Conservation (phyloP, 2,888 invertebrate genomes). For the Volucella zonaria region DNA sequence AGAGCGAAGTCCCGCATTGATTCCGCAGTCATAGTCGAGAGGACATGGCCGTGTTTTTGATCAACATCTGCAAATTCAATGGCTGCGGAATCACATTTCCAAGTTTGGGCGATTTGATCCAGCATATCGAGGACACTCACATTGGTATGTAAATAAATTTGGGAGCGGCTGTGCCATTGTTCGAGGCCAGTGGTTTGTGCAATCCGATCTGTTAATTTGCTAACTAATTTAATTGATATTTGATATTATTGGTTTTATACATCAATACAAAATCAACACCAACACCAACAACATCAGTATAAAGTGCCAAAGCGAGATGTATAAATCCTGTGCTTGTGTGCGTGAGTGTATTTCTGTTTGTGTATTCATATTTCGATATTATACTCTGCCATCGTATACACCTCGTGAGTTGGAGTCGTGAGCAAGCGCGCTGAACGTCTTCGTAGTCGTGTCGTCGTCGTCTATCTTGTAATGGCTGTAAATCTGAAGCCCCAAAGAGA, state of each 20-base stretch:
- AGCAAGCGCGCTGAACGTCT: slow-evolving; percentile 70
- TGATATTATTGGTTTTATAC: slow-evolving; percentile 68
- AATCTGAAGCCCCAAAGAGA: slow-evolving; percentile 17
- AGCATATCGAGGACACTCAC: slow-evolving; percentile 94
- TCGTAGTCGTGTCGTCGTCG: slow-evolving; percentile 20
- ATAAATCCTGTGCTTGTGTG: slow-evolving; percentile 5
- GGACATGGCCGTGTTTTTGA: slow-evolving; percentile 94
- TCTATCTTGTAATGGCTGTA: not conserved
- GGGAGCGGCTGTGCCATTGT: slow-evolving; percentile 49
- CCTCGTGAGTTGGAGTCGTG: slow-evolving; percentile 39
- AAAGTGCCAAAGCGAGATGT: slow-evolving; percentile 13
- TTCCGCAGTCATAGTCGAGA: slow-evolving; percentile 82
- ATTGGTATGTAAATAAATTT: slow-evolving; percentile 86
- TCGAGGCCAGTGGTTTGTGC: slow-evolving; percentile 67
- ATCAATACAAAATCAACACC: not conserved
- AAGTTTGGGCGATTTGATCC: slow-evolving; percentile 90
- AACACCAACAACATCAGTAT: slow-evolving; percentile 13
- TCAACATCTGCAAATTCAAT: slow-evolving; percentile 94
- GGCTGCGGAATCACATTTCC: slow-evolving; percentile 93
- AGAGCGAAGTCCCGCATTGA: slow-evolving; percentile 78
- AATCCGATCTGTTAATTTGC: slow-evolving; percentile 59
- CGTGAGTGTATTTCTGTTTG: slow-evolving; percentile 36
- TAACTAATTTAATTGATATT: slow-evolving; percentile 73
- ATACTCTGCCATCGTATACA: too few species aligned
- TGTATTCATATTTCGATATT: slow-evolving; percentile 15